Evolutionary conservation across 2,113 vertebrate genomes (phyloP), one percentile per base, ranked within the genome.

Genomic region (Regulus satrapa): DNA sequence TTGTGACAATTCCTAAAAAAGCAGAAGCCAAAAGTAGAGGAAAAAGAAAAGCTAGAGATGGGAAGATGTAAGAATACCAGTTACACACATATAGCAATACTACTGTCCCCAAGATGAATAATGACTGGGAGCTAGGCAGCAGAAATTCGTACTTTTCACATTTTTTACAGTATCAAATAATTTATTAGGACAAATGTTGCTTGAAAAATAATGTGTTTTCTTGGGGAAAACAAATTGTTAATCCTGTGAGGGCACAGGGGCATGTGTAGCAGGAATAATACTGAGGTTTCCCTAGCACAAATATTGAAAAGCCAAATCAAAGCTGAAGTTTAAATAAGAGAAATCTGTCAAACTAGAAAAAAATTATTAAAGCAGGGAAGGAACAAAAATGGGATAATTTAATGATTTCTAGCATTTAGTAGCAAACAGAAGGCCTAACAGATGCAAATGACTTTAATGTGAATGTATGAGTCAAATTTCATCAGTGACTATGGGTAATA

Each of bases 351-450:
- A 91, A 54, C 21, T 15, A 59, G 18, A 25, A 75, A 84, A 84
- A 63, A 58, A 54, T 3, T 4, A 75, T 51, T 32, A 41, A 63
- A 77, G 66, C 4, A 2, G 24, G 17, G 8, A 68, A 9, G 5
- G 13, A 11, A 54, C 10, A 43, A 63, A 55, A 87, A 54, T 32
- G 7, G 14, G 26, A 41, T 74, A n/a, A 25, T 80, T 55, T 43
- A 4, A 73, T n/a, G 26, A 73, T 87, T 91, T 79, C 31, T 51
- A 84, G 84, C 21, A 1, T 41, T 86, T 34, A 74, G 76, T 78
- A 92, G 87, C 48, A 92, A 96, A 96, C 49, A 91, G 79, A 85
- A 94, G 54, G 73, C 75, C 77, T 77, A 93, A 64, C 52, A 96
- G 84, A 96, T 29, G 34, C 4, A 5, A 83, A 56, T 0, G 0